Evolutionary conservation across 2,113 vertebrate genomes (phyloP), one percentile per base, ranked within the genome.

Genomic region (Corythaixoides concolor): DNA sequence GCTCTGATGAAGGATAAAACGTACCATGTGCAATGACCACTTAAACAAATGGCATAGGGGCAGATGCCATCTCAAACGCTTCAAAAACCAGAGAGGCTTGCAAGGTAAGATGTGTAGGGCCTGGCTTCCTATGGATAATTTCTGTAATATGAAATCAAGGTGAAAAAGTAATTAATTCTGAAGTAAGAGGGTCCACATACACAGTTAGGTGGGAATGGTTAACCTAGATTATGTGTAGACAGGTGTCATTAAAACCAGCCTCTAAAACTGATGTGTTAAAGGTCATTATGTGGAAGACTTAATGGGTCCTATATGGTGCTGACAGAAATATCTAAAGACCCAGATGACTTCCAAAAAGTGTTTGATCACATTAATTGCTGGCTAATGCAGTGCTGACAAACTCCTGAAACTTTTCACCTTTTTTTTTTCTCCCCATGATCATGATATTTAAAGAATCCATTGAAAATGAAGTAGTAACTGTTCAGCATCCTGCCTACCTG

Each of bases 361-460:
- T 62, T 56, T 43, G 5, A 41, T 56, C 3, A 0, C 24, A 26
- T 18, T 64, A 60, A 62, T 82, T 81, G 56, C 52, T 64, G 27
- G 7, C n/a, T 79, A 49, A 92, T 50, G 37, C 59, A 62, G 35
- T 3, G 20, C 41, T 9, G 12, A 52, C 27, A 53, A 82, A 77
- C 12, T 55, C 41, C 50, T 73, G 33, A 32, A 87, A 28, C 6
- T 52, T 64, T 41, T 19, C 12, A 10, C 1, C 4, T 45, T 47
- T 43, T 41, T 30, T 18, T 4, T 28, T 41, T 9, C 15, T 0
- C 18, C 7, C 28, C 6, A 12, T 2, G 5, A 13, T 47, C 39
- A 39, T 19, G 35, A 2, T 76, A 32, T 79, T 91, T 59, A 55
- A 67, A 47, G 27, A 60, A 78, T 47, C 12, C 13, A 13, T 28